Conservation (phyloP, 2,113 vertebrate species). For the Eupsittula cactorum region DNA sequence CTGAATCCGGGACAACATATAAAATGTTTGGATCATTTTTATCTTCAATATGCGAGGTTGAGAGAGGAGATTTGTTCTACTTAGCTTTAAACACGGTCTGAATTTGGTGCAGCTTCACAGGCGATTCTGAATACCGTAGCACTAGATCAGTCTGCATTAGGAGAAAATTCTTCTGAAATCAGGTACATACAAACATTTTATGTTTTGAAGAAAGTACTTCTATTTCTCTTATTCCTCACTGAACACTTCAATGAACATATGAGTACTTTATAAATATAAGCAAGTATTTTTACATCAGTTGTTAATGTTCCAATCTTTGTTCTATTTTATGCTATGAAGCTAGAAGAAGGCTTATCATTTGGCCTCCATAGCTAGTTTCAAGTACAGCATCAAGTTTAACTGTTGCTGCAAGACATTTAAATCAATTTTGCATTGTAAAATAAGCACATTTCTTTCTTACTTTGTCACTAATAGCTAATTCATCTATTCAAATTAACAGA, state of each 20-base stretch:
- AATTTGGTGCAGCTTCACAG: background rate
- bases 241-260: background rate
- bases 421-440: background rate
- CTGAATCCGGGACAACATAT: background rate
- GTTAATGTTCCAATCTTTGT: fast-evolving
- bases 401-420: background rate
- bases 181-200: background rate
- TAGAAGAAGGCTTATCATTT: background rate
- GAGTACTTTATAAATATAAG: background rate
- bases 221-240: background rate
- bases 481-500: background rate
- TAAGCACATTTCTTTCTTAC: background rate
- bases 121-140: background rate
- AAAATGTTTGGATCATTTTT: background rate
- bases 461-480: background rate
- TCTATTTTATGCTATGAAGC: background rate
- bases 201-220: background rate
- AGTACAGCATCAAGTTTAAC: background rate
- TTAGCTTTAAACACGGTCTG: background rate
- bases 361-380: background rate
- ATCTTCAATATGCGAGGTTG: background rate
- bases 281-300: background rate
- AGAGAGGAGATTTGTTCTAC: background rate
- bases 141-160: background rate
- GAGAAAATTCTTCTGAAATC: background rate